phyloP scores from a whole-genome alignment of 2,797 vertebrate genomes.

The Mallotus villosus region DNA sequence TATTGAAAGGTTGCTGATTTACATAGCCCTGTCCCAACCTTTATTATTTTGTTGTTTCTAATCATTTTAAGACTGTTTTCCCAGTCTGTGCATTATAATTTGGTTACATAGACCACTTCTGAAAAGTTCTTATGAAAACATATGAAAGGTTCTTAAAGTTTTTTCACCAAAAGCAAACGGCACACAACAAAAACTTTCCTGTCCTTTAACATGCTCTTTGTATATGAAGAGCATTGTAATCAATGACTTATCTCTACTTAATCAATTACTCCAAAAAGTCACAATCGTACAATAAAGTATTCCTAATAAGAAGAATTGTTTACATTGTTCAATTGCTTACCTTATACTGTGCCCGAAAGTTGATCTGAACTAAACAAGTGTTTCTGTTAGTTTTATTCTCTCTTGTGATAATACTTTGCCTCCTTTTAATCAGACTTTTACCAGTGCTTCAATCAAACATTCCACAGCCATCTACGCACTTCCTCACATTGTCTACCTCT shows the following conservation, averaged over 20 bases:
- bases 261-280: neutral
- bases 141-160: too few species aligned
- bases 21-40: constrained; percentile 30
- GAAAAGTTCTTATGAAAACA: too few species aligned
- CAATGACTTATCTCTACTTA: neutral
- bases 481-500: constrained; percentile 58
- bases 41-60: constrained; percentile 26
- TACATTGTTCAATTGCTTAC: constrained; percentile 48
- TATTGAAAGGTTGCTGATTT: constrained; percentile 25
- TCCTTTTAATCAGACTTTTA: constrained; percentile 37
- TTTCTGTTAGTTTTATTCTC: constrained; percentile 40
- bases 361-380: constrained; percentile 26
- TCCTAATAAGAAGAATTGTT: neutral
- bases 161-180: neutral
- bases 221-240: neutral
- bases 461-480: constrained; percentile 31
- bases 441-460: constrained; percentile 48
- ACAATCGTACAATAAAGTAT: neutral
- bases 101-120: neutral
- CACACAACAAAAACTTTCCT: too few species aligned
- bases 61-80: constrained; percentile 23
- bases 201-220: too few species aligned
- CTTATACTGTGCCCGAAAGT: constrained; percentile 31
- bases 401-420: constrained; percentile 11
- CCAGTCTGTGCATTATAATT: neutral